Conservation (phyloP, 2,888 invertebrate species). For the Tiliacea citrago region DNA sequence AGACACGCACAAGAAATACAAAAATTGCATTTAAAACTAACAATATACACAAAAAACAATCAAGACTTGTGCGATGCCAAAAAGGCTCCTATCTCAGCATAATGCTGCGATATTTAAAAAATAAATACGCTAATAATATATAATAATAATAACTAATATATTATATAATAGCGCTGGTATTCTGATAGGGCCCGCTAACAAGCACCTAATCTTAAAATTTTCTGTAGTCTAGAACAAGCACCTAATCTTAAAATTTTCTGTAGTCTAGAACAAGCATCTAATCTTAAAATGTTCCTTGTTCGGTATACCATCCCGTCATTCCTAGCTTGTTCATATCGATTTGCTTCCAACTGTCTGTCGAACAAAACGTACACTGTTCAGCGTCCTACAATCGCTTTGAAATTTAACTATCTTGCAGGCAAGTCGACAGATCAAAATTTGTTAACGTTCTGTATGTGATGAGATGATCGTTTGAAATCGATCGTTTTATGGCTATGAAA, state of each 20-base stretch:
- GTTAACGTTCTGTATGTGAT: constrained; percentile 40
- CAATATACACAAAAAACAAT: too few relatives aligned
- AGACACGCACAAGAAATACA: too few relatives aligned
- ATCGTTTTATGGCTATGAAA: constrained; percentile 11
- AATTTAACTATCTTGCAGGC: constrained; percentile 44
- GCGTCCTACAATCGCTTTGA: constrained; percentile 49
- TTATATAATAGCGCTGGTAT: too few relatives aligned
- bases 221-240: neutral
- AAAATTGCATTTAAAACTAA: too few relatives aligned
- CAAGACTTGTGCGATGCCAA: too few relatives aligned
- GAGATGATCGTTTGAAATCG: constrained; percentile 7
- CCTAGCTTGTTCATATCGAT: constrained; percentile 34
- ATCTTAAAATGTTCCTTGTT: neutral
- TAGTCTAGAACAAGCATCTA: neutral
- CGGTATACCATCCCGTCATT: neutral
- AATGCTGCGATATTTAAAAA: too few relatives aligned
- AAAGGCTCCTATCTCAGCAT: too few relatives aligned
- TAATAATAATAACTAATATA: too few relatives aligned
- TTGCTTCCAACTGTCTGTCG: constrained; percentile 38
- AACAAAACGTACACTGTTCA: constrained; percentile 51
- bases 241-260: too few relatives aligned
- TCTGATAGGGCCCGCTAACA: too few relatives aligned
- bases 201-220: too few relatives aligned
- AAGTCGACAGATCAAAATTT: constrained; percentile 49
- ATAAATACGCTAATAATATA: too few relatives aligned